Evolutionary conservation across 2,113 vertebrate genomes (phyloP).

Genomic region (Mus pahari): DNA sequence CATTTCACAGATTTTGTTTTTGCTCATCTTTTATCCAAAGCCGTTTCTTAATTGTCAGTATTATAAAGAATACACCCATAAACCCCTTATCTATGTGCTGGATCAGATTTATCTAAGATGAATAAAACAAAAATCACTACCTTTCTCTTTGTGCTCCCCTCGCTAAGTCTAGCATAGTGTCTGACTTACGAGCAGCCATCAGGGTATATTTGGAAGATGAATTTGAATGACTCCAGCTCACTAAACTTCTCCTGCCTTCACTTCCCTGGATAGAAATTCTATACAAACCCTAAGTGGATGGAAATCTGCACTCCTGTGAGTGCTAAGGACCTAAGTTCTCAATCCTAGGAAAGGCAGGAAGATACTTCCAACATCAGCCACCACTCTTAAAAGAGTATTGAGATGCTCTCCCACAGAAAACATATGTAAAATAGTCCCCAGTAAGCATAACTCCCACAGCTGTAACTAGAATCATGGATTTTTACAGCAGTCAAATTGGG

Average conservation of each 20-base stretch:
- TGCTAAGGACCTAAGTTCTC: not conserved
- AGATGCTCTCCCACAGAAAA: slow-evolving; percentile 1
- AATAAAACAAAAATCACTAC: not conserved
- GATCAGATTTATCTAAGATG: not conserved
- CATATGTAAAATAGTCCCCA: slow-evolving; percentile 15
- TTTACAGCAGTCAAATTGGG: not conserved
- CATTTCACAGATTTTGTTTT: slow-evolving; percentile 18
- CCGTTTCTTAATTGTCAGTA: slow-evolving; percentile 51
- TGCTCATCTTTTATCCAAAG: not conserved
- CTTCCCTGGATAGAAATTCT: slow-evolving; percentile 9
- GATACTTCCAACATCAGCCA: not conserved
- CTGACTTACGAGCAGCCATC: not conserved
- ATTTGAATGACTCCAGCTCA: not conserved
- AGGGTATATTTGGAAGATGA: not conserved
- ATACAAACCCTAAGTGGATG: not conserved
- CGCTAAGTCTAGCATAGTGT: not conserved
- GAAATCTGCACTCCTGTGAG: not conserved
- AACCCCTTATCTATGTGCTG: not conserved
- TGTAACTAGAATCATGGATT: not conserved
- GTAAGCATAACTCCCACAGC: not conserved
- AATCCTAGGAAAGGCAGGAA: not conserved
- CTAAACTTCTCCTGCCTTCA: not conserved
- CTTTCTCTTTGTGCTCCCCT: not conserved
- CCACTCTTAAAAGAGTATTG: slow-evolving; percentile 4
- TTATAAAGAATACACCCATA: not conserved